Evolutionary conservation across 2,113 vertebrate genomes (phyloP).

Genomic region (Ursus arctos): DNA sequence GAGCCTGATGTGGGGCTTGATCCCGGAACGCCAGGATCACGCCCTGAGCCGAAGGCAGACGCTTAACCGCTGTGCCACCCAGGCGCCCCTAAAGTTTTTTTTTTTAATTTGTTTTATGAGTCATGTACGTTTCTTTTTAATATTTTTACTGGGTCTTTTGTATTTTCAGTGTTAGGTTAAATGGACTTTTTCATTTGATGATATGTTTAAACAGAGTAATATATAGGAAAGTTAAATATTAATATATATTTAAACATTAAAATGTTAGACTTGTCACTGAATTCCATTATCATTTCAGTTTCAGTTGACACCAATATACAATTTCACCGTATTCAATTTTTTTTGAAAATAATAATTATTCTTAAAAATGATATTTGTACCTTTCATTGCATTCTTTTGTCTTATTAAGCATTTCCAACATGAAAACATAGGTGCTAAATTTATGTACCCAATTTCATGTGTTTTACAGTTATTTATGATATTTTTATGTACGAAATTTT

Average conservation of each 20-base stretch:
- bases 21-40: no score
- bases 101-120: no score
- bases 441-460: background rate
- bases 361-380: background rate
- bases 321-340: background rate
- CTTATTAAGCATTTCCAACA: background rate
- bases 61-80: no score
- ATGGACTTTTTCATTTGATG: background rate
- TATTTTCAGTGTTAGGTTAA: background rate
- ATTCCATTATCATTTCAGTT: background rate
- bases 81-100: no score
- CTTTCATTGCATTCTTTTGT: background rate
- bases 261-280: background rate
- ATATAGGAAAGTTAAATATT: background rate
- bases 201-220: background rate
- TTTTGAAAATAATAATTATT: slow-evolving; percentile 21
- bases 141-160: background rate
- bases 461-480: background rate
- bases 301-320: background rate
- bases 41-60: no score
- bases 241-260: background rate
- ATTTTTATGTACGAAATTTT: background rate
- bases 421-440: background rate
- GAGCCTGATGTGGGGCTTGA: no score
- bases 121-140: background rate